phyloP scores from a whole-genome alignment of 2,113 vertebrate species.

The Trochalopteron elliotii region DNA sequence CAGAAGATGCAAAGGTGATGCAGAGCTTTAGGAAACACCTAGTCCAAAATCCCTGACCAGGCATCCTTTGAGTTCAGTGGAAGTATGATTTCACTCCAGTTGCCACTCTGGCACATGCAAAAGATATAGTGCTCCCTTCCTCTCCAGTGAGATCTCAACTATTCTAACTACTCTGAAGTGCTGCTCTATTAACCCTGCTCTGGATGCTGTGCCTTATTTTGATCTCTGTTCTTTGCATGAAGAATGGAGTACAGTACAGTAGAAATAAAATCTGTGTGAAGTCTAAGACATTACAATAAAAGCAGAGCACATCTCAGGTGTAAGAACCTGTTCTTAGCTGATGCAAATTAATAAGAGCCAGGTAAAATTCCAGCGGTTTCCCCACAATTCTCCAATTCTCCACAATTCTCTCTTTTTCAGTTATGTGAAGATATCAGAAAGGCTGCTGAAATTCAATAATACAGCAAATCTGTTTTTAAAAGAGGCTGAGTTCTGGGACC shows the following conservation, averaged over 20 bases:
- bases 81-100: neutral
- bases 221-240: neutral
- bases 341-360: neutral
- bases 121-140: neutral
- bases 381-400: neutral
- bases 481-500: neutral
- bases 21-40: neutral
- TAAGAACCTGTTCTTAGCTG: neutral
- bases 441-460: neutral
- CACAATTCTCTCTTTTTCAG: neutral
- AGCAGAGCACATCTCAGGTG: neutral
- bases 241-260: neutral
- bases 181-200: neutral
- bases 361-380: neutral
- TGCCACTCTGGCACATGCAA: neutral
- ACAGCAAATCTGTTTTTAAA: neutral
- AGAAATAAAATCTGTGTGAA: neutral
- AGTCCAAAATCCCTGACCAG: neutral
- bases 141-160: neutral
- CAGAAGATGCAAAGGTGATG: neutral
- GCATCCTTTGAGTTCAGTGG: neutral
- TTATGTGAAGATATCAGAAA: neutral
- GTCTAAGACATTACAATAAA: neutral
- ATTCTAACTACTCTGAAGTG: neutral
- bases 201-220: neutral